Percentiles rank a stretch among this genome's conserved stretches.
Conservation (phyloP, 2,888 invertebrate genomes). For the Lymantria monacha region DNA sequence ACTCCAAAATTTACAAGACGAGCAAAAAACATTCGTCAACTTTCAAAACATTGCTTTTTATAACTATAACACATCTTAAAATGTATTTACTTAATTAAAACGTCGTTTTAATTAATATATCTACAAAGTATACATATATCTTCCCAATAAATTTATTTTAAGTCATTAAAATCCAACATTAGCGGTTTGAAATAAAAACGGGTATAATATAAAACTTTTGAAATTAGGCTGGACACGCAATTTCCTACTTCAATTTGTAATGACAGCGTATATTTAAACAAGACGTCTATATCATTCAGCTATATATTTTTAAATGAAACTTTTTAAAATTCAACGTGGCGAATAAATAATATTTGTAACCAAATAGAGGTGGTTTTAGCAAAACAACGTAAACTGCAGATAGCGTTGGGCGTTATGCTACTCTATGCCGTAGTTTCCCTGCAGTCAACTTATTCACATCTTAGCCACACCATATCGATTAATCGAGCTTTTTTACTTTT, state of each 20-base stretch:
- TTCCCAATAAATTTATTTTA: too few relatives aligned
- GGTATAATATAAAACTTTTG: background rate
- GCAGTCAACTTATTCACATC: conserved; percentile 71
- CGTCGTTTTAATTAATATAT: too few relatives aligned
- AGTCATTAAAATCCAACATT: background rate
- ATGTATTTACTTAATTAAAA: background rate
- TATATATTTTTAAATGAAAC: background rate
- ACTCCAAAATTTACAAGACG: conserved; percentile 30
- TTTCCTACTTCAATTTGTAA: background rate
- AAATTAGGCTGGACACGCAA: background rate
- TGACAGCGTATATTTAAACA: too few relatives aligned
- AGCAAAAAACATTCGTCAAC: conserved; percentile 9
- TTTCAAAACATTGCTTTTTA: conserved; percentile 8
- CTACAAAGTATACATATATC: too few relatives aligned
- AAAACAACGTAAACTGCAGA: conserved; percentile 62
- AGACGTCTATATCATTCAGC: background rate
- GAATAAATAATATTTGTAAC: conserved; percentile 30
- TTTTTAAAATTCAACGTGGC: background rate
- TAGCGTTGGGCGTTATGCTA: conserved; percentile 69
- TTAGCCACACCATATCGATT: conserved; percentile 74
- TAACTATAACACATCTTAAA: background rate
- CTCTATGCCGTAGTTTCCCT: conserved; percentile 74
- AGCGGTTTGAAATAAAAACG: background rate
- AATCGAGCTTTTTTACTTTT: conserved; percentile 43
- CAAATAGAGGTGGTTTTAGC: conserved; percentile 40